phyloP scores from a whole-genome alignment of 2,113 vertebrate genomes.

The Vidua chalybeata region DNA sequence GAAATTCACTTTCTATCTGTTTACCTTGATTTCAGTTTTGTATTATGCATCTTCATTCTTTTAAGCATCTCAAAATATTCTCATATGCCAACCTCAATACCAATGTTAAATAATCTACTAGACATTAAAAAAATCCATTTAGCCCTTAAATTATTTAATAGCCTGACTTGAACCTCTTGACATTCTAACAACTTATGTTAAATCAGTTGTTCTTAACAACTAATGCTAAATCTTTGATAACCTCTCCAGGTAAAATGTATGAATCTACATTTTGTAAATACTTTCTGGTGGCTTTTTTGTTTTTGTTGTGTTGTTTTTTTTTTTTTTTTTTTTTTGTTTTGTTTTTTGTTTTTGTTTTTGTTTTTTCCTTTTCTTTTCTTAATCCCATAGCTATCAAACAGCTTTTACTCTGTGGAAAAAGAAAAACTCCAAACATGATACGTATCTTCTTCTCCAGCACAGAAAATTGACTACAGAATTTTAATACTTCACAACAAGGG shows the following conservation, averaged over 20 bases:
- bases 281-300: background rate
- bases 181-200: background rate
- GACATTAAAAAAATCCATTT: background rate
- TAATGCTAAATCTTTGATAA: background rate
- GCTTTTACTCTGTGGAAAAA: background rate
- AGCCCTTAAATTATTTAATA: background rate
- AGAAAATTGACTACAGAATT: background rate
- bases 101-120: background rate
- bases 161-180: background rate
- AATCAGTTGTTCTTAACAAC: background rate
- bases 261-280: background rate
- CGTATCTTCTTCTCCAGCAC: accelerated
- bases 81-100: background rate
- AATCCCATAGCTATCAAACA: background rate
- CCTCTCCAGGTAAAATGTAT: background rate
- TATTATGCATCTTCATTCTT: background rate
- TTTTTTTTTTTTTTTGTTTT: background rate
- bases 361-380: background rate
- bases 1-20: background rate
- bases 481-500: background rate
- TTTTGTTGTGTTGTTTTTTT: background rate
- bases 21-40: background rate
- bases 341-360: background rate
- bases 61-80: background rate
- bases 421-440: accelerated